Evolutionary conservation across 2,113 vertebrate genomes (phyloP).

Genomic region (Crypturellus undulatus): DNA sequence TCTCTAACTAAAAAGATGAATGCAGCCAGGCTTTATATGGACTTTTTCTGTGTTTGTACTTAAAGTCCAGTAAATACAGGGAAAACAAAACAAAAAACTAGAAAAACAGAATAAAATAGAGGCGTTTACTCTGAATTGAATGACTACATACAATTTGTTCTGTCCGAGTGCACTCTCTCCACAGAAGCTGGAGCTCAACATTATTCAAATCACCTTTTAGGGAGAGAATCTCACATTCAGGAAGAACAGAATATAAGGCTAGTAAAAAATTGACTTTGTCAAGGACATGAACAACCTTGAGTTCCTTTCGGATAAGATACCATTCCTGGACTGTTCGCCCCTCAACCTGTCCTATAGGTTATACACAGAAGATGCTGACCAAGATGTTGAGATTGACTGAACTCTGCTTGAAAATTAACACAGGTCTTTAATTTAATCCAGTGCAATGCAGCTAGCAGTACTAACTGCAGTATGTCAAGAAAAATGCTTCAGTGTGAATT

Average conservation of each 20-base stretch:
- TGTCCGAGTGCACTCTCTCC: neutral
- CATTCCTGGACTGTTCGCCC: neutral
- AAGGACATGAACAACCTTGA: neutral
- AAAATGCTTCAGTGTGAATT: neutral
- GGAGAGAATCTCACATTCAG: neutral
- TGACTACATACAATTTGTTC: neutral
- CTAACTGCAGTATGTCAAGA: neutral
- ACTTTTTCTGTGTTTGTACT: neutral
- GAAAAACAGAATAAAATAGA: neutral
- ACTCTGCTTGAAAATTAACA: neutral
- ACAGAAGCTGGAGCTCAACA: neutral
- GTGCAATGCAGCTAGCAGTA: neutral
- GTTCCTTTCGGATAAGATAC: neutral
- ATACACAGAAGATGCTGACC: neutral
- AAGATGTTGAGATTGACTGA: neutral
- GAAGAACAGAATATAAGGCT: neutral
- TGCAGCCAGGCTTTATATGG: neutral
- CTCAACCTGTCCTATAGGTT: neutral
- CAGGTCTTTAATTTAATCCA: neutral
- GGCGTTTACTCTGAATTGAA: neutral
- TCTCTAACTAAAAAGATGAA: slow-evolving; percentile 40
- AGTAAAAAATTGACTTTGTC: neutral
- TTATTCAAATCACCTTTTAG: neutral
- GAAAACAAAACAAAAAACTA: neutral
- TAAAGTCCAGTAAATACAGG: neutral